phyloP scores from a whole-genome alignment of 2,888 invertebrate genomes.

The Apodemia duryi region DNA sequence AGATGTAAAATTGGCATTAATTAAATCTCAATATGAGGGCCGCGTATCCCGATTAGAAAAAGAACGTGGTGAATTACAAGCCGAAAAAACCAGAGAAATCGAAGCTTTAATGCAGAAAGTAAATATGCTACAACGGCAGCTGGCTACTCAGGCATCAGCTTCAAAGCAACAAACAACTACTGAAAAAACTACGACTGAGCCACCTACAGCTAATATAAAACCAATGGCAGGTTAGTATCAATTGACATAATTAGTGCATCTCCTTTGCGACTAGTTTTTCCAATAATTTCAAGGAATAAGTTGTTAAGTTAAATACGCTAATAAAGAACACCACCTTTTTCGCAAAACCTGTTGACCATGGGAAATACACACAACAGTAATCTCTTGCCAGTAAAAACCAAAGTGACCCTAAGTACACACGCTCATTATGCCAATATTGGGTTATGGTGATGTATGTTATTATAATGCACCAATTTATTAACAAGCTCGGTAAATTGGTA shows the following conservation, averaged over 20 bases:
- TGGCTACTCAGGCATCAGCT: conserved; percentile 84
- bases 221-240: conserved; percentile 89
- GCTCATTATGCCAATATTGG: too few relatives aligned
- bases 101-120: conserved; percentile 86
- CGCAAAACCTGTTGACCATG: too few relatives aligned
- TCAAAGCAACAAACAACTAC: conserved; percentile 80
- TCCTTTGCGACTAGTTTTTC: neutral
- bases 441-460: too few relatives aligned
- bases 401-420: too few relatives aligned
- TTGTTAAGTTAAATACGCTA: too few relatives aligned
- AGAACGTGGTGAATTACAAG: conserved; percentile 82
- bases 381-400: too few relatives aligned
- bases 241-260: neutral
- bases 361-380: too few relatives aligned
- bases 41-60: conserved; percentile 85
- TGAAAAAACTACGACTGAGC: conserved; percentile 79
- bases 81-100: conserved; percentile 81
- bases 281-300: too few relatives aligned
- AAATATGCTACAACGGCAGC: conserved; percentile 83
- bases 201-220: conserved; percentile 93
- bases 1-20: conserved; percentile 77
- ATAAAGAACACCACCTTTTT: too few relatives aligned
- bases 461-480: too few relatives aligned
- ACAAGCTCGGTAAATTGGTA: too few relatives aligned
- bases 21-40: conserved; percentile 85